A percentile compares a stretch with the other conserved stretches of the same genome.
Evolutionary conservation across 2,888 invertebrate species (phyloP).

Genomic region (Sphaerophoria taeniata): DNA sequence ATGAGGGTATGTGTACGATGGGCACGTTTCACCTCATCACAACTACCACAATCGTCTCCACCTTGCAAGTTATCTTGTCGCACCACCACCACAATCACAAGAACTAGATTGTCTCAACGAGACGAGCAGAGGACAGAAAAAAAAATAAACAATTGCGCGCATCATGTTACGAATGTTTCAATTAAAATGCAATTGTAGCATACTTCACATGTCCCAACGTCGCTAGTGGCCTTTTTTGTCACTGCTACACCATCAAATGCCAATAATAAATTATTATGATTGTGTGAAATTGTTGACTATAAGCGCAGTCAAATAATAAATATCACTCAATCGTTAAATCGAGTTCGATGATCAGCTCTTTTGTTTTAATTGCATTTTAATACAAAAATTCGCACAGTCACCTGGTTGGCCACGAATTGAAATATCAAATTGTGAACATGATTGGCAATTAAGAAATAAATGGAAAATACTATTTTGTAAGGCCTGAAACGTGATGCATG

Average conservation of each 20-base stretch:
- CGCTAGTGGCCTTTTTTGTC: constrained; percentile 24
- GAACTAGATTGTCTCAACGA: constrained; percentile 15
- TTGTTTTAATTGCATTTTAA: constrained; percentile 35
- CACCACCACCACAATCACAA: not conserved
- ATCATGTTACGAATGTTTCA: constrained; percentile 75
- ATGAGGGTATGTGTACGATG: constrained; percentile 46
- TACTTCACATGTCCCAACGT: constrained; percentile 68
- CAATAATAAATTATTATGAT: constrained; percentile 68
- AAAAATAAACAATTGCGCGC: constrained; percentile 69
- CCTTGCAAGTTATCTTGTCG: not conserved
- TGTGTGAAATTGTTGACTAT: constrained; percentile 58
- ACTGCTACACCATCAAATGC: constrained; percentile 39
- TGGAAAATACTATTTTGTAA: not conserved
- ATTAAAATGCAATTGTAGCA: constrained; percentile 76
- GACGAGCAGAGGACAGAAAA: constrained; percentile 17
- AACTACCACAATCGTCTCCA: constrained; percentile 11
- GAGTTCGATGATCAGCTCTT: constrained; percentile 60
- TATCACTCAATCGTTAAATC: constrained; percentile 61
- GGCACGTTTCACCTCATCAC: constrained; percentile 60
- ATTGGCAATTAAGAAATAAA: constrained; percentile 69
- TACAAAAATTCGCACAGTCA: not conserved
- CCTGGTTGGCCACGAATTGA: constrained; percentile 46
- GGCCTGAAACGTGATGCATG: constrained; percentile 45
- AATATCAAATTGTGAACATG: constrained; percentile 54
- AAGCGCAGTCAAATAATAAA: constrained; percentile 45